Base-by-base conservation (phyloP, 2,113 vertebrate species). In the Dicentrarchus labrax region DNA sequence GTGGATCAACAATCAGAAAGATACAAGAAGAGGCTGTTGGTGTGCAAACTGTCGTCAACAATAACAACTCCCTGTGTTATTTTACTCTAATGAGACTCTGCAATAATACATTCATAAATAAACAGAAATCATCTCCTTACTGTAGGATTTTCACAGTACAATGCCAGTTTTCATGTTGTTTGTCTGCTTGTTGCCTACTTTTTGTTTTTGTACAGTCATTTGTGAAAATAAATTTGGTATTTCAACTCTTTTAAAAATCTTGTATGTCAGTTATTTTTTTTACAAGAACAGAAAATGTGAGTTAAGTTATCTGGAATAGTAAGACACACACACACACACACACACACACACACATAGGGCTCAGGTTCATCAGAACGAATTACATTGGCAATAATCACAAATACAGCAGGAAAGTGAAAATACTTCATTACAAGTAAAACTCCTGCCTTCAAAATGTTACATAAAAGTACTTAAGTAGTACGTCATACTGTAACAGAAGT, bases 191-290 rank as follows among this genome's bases (percentile, higher is more conserved):
- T 51, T 78, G 22, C 3, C 3, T 24, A 22, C 6, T 13, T 72
- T 65, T 54, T 85, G 24, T 19, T 77, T 30, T 65, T 90, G 71
- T 89, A 80, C 72, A 82, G 73, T 65, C 45, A n/a, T 75, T 85
- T 83, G 7, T 76, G 48, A 69, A 71, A 91, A 84, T 93, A 89
- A 92, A 84, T 83, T 10, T 67, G 15, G 4, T 70, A 60, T 72
- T 62, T 67, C 24, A 64, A 5, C 5, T 67, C 13, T 79, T 80
- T 70, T n/a, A 19, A 59, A 68, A 2, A 30, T 38, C 0, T 70
- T 73, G 30, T 62, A 13, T 71, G 22, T 0, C 19, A 22, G 8
- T 77, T n/a, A 39, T 8, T 45, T 43, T 82, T 45, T n/a, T n/a
- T 45, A 30, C 4, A 65, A 21, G 54, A 8, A 47, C 45, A 47